These are phyloP conservation scores for Chloroceryle amazona DNA, from an alignment of 2,797 vertebrate species.

Conservation along the genomic window DNA sequence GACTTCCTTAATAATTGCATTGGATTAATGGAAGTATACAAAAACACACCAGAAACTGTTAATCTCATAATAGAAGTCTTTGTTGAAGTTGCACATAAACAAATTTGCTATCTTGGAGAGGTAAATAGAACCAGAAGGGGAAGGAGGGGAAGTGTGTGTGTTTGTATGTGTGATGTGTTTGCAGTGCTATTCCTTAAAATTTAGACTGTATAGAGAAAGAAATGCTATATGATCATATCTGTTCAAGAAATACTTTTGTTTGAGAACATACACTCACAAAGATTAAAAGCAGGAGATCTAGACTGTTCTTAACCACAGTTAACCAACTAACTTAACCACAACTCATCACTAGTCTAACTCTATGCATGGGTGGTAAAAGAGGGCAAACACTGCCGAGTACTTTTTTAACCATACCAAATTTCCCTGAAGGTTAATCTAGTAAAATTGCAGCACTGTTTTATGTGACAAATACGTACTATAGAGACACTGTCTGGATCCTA, in stretches of 20 bases:
- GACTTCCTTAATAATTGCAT: conserved; percentile 99
- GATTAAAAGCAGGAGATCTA: neutral
- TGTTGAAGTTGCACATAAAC: conserved; percentile 99
- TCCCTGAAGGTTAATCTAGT: neutral
- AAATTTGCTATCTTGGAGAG: conserved; percentile 99
- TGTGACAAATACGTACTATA: neutral
- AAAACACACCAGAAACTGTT: conserved; percentile 97
- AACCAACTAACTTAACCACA: neutral
- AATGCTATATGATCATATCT: neutral
- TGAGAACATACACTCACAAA: neutral
- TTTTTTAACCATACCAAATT: neutral
- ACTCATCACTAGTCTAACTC: neutral
- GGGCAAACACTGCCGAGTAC: neutral
- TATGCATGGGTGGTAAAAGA: neutral
- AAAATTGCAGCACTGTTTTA: neutral
- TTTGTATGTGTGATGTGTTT: neutral
- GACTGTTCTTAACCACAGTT: neutral
- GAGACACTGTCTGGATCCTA: neutral
- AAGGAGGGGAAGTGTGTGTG: neutral
- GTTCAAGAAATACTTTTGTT: neutral
- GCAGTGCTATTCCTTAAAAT: neutral
- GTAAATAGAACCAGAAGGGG: conserved; percentile 76
- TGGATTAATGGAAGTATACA: conserved; percentile 98
- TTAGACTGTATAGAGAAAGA: neutral
- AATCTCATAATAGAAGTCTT: conserved; percentile 99